Evolutionary conservation across 1,140 invertebrate genomes (phyloP).

Genomic region (Drosophila asahinai): DNA sequence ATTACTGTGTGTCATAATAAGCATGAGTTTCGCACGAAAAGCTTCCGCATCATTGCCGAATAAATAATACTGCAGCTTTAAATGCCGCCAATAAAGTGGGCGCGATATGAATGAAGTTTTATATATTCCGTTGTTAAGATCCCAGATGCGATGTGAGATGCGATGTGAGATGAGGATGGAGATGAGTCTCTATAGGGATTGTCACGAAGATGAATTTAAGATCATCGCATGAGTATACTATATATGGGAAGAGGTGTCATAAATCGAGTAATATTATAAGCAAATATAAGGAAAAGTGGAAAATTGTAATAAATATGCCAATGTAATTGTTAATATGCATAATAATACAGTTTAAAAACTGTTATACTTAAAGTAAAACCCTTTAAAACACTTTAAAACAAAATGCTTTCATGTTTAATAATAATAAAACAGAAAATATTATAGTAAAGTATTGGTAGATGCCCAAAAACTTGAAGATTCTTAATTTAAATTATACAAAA

Average conservation of each 20-base stretch:
- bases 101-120: slow-evolving; percentile 53
- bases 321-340: too few species aligned
- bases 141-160: slow-evolving; percentile 21
- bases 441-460: too few species aligned
- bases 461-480: too few species aligned
- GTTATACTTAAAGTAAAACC: too few species aligned
- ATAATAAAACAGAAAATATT: too few species aligned
- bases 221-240: neutral
- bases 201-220: slow-evolving; percentile 17
- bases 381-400: too few species aligned
- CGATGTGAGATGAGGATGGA: neutral
- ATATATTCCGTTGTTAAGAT: slow-evolving; percentile 21
- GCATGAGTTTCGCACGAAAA: slow-evolving; percentile 28
- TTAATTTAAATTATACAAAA: too few species aligned
- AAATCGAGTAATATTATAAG: neutral
- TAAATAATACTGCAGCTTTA: slow-evolving; percentile 24
- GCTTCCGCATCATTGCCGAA: slow-evolving; percentile 53
- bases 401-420: too few species aligned
- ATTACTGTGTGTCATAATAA: slow-evolving; percentile 52
- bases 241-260: neutral
- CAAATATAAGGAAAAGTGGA: neutral
- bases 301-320: neutral
- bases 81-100: slow-evolving; percentile 31
- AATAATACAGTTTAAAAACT: too few species aligned
- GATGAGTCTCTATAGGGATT: slow-evolving; percentile 26